Evolutionary conservation across 2,113 vertebrate genomes (phyloP).

Genomic region (Dicaeum eximium): DNA sequence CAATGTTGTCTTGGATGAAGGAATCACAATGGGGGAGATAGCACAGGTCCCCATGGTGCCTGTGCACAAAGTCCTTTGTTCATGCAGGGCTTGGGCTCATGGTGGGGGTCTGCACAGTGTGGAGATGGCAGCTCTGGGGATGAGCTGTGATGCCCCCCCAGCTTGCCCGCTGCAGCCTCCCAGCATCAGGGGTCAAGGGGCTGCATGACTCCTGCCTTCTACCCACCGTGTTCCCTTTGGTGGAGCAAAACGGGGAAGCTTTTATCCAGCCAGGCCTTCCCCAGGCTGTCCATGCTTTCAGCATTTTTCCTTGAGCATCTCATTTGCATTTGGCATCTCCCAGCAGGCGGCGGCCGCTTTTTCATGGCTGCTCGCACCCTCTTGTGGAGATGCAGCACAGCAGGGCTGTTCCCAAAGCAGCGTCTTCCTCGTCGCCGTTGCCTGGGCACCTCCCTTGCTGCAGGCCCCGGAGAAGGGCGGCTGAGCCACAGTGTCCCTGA

Average conservation of each 20-base stretch:
- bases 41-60: neutral
- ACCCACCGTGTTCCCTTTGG: rapidly evolving
- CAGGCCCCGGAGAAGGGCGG: neutral
- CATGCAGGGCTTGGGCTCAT: neutral
- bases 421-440: rapidly evolving
- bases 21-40: rapidly evolving
- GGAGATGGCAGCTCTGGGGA: neutral
- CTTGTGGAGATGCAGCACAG: constrained; percentile 33
- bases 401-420: neutral
- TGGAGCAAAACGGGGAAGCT: neutral
- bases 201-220: rapidly evolving
- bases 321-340: rapidly evolving
- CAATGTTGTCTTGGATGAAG: neutral
- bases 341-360: rapidly evolving
- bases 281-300: neutral
- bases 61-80: rapidly evolving
- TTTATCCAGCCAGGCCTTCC: neutral
- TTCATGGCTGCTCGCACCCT: constrained; percentile 12
- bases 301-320: neutral
- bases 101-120: rapidly evolving
- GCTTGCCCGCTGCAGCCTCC: rapidly evolving
- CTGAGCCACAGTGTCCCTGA: neutral
- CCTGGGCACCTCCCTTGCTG: neutral
- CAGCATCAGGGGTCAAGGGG: neutral
- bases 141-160: rapidly evolving